A percentile compares a stretch with the other conserved stretches of the same genome.
Conservation (phyloP, 2,797 vertebrate species). For the Tokudaia tokunoshimensis region DNA sequence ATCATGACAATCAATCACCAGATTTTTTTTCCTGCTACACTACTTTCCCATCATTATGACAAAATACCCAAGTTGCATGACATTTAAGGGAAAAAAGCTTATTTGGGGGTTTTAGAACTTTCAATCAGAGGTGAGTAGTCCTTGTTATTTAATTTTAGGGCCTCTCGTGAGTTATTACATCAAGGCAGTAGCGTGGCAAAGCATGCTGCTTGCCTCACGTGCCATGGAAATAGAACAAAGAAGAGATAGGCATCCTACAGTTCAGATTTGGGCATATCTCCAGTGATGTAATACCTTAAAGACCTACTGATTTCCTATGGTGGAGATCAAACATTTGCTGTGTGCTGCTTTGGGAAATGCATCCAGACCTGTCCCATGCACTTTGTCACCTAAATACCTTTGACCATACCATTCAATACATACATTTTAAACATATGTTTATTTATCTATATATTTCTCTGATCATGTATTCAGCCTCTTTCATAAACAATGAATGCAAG, state of each 20-base stretch:
- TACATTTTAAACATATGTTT: background rate
- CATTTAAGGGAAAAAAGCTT: background rate
- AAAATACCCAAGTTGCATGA: background rate
- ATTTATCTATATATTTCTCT: background rate
- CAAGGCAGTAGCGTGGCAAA: background rate
- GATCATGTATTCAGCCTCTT: background rate
- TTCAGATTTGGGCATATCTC: background rate
- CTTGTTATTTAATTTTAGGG: background rate
- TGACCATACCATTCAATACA: background rate
- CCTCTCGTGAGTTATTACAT: background rate
- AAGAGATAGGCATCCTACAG: background rate
- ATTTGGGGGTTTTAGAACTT: background rate
- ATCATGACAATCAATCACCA: background rate
- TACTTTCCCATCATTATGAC: background rate
- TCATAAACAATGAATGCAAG: background rate
- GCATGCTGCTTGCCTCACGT: background rate
- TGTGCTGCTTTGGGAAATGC: background rate
- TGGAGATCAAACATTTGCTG: background rate
- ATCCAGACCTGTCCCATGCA: background rate
- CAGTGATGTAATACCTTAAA: background rate
- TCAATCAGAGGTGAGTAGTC: background rate
- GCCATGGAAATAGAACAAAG: no score
- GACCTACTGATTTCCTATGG: no score
- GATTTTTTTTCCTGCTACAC: background rate
- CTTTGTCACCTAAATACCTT: background rate